Evolutionary conservation across 2,888 invertebrate genomes (phyloP), one percentile per base, ranked within the genome.

Genomic region (Sesia bembeciformis): DNA sequence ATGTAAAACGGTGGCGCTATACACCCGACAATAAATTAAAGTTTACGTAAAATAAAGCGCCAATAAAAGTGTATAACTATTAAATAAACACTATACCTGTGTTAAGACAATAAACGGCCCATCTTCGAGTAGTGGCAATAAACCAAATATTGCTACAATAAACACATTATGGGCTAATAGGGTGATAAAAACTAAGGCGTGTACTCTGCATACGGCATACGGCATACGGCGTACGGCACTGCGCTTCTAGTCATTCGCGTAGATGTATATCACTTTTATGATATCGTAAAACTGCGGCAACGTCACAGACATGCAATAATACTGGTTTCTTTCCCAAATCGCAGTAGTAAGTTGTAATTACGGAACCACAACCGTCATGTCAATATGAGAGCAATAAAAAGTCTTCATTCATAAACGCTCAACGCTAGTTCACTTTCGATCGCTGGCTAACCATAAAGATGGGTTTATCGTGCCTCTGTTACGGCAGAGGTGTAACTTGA

Each of bases 51-150:
- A 88, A 85, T 89, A 82, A 89, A 88, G 83, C 86, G 79, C 78
- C 78, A 86, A 88, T 89, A 89, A 89, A 89, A 89, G 86, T 87
- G 88, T 89, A 88, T 88, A 88, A 87, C 85, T 88, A 89, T 88
- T 88, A 89, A 89, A 88, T 88, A 86, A 88, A 88, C 86, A 88
- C 82, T 84, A 85, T 87, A 89, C 88, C 89, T 88, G 87, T 79
- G 79, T 79, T 81, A 78, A 87, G 81, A 88, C 87, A 88, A 84
- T 87, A 88, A 89, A 89, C 84, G 65, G 76, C 53, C 60, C 63
- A 83, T 83, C 81, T 81, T 76, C 80, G 83, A 86, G 84, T 82
- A 84, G 85, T 72, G 66, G 87, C 78, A 82, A 84, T 88, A 87
- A 89, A 88, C 86, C 76, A 87, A 89, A 88, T 88, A 88, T 87